Percentiles rank a stretch among this genome's conserved stretches.
phyloP scores from a whole-genome alignment of 2,888 invertebrate genomes.

The Tachystola acroxantha region DNA sequence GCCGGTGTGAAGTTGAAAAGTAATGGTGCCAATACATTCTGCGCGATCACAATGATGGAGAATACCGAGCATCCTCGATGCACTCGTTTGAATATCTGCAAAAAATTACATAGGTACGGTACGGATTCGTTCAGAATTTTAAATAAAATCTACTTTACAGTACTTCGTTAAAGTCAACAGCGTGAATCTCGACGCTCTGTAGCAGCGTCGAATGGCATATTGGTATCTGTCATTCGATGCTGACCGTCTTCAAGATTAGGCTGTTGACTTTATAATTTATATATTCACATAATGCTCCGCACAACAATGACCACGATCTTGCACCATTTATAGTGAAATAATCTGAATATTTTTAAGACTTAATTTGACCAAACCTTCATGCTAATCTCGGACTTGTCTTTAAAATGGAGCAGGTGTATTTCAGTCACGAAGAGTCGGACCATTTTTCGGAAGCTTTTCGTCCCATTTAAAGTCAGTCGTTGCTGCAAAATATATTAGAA shows the following conservation, averaged over 20 bases:
- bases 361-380: neutral
- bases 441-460: neutral
- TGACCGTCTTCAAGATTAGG: too few species aligned
- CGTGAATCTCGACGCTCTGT: too few species aligned
- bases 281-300: too few species aligned
- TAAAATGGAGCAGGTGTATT: neutral
- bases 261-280: too few species aligned
- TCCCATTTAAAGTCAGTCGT: neutral
- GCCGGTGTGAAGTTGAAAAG: constrained; percentile 20
- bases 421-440: neutral
- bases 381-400: neutral
- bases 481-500: too few species aligned
- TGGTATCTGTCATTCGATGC: too few species aligned
- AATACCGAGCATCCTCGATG: constrained; percentile 20
- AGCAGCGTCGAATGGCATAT: too few species aligned
- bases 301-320: too few species aligned
- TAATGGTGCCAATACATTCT: constrained; percentile 12
- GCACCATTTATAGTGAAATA: neutral
- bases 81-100: constrained; percentile 19
- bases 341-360: neutral
- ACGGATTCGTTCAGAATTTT: too few species aligned
- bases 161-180: too few species aligned
- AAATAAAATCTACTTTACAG: too few species aligned
- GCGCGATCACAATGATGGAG: constrained; percentile 10
- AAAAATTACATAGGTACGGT: too few species aligned